Evolutionary conservation across 2,888 invertebrate species (phyloP), one percentile per base, ranked within the genome.

Genomic region (Spilarctia lutea): DNA sequence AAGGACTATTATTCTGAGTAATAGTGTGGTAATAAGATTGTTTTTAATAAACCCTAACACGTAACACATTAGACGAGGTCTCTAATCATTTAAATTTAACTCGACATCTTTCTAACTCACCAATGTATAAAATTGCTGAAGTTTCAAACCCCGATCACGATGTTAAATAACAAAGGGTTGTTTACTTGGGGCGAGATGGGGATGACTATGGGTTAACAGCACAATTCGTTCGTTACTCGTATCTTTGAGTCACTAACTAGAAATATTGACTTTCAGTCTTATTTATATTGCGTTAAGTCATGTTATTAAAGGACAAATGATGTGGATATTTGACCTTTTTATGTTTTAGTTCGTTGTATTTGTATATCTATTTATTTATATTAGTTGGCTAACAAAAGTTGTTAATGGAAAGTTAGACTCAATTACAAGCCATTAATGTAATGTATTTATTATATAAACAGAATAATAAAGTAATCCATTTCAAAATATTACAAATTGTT

Each of bases 71-170:
- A 33, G 4, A 33, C 4, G 4, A 33, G 33, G 45, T 16, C 3
- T 18, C 3, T 18, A 48, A 48, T 48, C 18, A 48, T 48, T 48
- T 48, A 48, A 18, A 48, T 7, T 48, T 18, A 60, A 60, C 60
- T 10, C 13, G 13, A 4, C n/a, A 56, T n/a, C 13, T 27, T 30
- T 63, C 6, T 18, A 63, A 63, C 18, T 6, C 27, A 30, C 16
- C 63, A 63, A 30, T 48, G 65, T 52, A 71, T 33, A 35, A 65
- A 72, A 35, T 35, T 27, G 35, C 33, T n/a, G 33, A 65, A 66
- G 35, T 65, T 72, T 72, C n/a, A 66, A 72, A 52, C n/a, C 48
- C 71, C 52, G 42, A 72, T 72, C 33, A 66, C 18, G 48, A 66
- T 35, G 27, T 66, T 52, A 33, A n/a, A n/a, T 71, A 65, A 52